These are phyloP conservation scores for Xestia sexstrigata DNA, from an alignment of 2,888 invertebrate species.

Conservation along the genomic window DNA sequence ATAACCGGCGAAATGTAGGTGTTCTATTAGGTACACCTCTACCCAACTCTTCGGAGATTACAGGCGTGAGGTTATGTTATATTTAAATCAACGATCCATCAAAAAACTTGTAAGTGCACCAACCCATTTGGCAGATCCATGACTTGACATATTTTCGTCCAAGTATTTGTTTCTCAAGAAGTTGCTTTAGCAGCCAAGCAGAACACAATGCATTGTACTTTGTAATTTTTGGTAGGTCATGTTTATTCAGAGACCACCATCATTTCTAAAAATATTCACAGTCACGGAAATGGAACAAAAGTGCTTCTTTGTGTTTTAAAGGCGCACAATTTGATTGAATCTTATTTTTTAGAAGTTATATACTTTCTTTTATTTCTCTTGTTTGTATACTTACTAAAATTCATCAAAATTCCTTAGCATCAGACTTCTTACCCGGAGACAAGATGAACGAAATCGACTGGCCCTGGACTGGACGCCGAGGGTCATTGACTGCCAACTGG, in stretches of 20 bases:
- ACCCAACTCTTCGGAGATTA: too few species aligned
- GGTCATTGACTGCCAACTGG: conserved; percentile 71
- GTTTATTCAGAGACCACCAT: conserved; percentile 47
- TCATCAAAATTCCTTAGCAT: not conserved
- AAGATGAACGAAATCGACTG: conserved; percentile 67
- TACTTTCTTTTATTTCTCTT: not conserved
- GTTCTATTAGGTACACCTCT: too few species aligned
- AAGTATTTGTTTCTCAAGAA: not conserved
- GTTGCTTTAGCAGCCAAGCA: not conserved
- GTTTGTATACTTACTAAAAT: not conserved
- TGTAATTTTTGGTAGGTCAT: conserved; percentile 46
- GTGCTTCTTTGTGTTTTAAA: not conserved
- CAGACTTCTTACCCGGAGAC: conserved; percentile 60
- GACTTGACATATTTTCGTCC: not conserved
- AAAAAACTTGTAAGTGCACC: not conserved
- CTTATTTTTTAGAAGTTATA: not conserved
- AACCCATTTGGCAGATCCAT: not conserved
- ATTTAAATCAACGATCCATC: not conserved
- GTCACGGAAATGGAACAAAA: conserved; percentile 31
- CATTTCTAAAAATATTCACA: conserved; percentile 42
- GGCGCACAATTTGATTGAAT: not conserved
- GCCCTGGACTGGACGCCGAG: conserved; percentile 73
- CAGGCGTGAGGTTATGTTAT: too few species aligned
- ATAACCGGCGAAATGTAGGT: too few species aligned
- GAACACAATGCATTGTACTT: conserved; percentile 1